Percentiles rank a stretch among this genome's conserved stretches.
These are phyloP conservation scores for Coturnix japonica DNA, from an alignment of 2,113 vertebrate genomes.

Conservation along the genomic window DNA sequence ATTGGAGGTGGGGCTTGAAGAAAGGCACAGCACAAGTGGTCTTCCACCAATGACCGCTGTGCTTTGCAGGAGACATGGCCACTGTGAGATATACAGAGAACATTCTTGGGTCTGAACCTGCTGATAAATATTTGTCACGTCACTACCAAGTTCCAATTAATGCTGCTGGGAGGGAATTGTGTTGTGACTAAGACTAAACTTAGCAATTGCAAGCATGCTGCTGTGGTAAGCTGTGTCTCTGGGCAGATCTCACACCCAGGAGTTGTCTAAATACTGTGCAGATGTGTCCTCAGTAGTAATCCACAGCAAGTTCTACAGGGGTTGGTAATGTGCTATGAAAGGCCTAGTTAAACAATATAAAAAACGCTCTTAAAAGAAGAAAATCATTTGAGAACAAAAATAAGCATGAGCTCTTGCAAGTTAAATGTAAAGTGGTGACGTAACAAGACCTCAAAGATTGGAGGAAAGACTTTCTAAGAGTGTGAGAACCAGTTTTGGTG, in stretches of 20 bases:
- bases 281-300: background rate
- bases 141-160: background rate
- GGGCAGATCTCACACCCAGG: background rate
- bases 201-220: background rate
- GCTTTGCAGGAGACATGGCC: background rate
- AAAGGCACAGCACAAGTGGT: background rate
- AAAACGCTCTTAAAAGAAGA: background rate
- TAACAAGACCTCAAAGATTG: background rate
- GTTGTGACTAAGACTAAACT: background rate
- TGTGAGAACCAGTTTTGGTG: background rate
- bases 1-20: background rate
- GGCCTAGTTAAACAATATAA: background rate
- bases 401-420: background rate
- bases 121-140: background rate
- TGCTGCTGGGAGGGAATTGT: background rate
- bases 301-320: background rate
- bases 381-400: background rate
- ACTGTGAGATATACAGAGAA: background rate
- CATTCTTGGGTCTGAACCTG: background rate
- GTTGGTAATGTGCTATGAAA: background rate
- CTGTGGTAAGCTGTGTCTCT: fast-evolving
- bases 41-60: background rate
- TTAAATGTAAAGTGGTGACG: background rate
- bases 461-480: background rate
- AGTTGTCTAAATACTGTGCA: background rate